A percentile compares a stretch with the other conserved stretches of the same genome.
Conservation (phyloP, 1,140 invertebrate genomes). For the Drosophila nasuta region DNA sequence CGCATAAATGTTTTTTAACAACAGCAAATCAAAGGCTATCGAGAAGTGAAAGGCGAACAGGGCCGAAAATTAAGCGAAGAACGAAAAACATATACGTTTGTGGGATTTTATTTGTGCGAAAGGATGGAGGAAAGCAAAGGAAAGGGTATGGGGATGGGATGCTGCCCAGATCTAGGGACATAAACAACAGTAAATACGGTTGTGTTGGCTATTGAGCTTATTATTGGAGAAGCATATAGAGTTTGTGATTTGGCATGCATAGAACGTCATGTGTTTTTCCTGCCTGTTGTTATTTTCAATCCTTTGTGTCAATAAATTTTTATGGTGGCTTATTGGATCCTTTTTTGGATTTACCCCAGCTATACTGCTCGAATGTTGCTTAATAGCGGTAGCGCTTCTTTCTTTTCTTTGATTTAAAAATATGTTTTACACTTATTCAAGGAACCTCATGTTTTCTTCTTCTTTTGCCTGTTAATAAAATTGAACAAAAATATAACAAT, state of each 20-base stretch:
- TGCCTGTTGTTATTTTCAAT: conserved; percentile 70
- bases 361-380: conserved; percentile 52
- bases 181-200: conserved; percentile 82
- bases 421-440: conserved; percentile 65
- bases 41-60: conserved; percentile 42
- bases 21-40: conserved; percentile 78
- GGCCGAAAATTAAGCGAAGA: conserved; percentile 53
- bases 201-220: conserved; percentile 66
- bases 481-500: conserved; percentile 46
- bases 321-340: conserved; percentile 81
- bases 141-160: conserved; percentile 18
- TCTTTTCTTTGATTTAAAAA: conserved; percentile 80
- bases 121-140: background rate
- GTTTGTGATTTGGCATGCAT: conserved; percentile 69
- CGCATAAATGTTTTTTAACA: conserved; percentile 83
- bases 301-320: conserved; percentile 82
- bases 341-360: conserved; percentile 65
- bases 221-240: conserved; percentile 57
- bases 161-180: conserved; percentile 54
- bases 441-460: conserved; percentile 2
- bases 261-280: conserved; percentile 55
- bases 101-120: conserved; percentile 41
- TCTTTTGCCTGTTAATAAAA: conserved; percentile 29
- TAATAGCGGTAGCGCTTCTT: conserved; percentile 73
- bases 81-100: conserved; percentile 68